These are phyloP conservation scores for Odontomachus brunneus DNA, from an alignment of 1,140 invertebrate genomes.

Conservation along the genomic window DNA sequence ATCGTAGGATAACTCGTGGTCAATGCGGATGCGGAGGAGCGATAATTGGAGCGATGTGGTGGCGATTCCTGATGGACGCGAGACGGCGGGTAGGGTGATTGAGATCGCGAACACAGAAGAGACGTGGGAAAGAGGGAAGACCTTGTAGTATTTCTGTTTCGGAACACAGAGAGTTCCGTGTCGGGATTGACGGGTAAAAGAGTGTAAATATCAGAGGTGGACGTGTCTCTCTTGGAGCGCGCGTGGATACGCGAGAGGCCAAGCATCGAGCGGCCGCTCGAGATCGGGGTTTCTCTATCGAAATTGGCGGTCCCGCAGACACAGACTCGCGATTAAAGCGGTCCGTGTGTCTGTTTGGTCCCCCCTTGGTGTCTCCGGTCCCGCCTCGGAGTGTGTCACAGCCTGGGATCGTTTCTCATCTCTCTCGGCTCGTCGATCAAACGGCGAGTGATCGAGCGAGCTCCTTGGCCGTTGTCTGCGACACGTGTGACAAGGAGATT, in stretches of 20 bases:
- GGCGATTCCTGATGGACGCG: slow-evolving; percentile 3
- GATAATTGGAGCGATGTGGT: slow-evolving; percentile 7
- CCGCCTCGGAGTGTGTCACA: too few species aligned
- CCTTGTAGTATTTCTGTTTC: background rate
- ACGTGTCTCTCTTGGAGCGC: background rate
- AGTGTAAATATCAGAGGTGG: background rate
- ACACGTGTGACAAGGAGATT: slow-evolving; percentile 36
- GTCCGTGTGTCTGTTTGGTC: background rate
- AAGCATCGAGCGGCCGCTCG: slow-evolving; percentile 4
- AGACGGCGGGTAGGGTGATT: background rate
- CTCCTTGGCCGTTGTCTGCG: slow-evolving; percentile 30
- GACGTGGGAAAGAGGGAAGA: background rate
- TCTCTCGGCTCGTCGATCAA: slow-evolving; percentile 48
- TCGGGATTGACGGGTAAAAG: slow-evolving; percentile 13
- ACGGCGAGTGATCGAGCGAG: slow-evolving; percentile 28
- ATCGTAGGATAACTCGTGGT: background rate
- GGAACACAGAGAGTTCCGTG: background rate
- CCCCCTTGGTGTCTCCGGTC: too few species aligned
- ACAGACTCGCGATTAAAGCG: slow-evolving; percentile 2
- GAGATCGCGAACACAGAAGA: slow-evolving; percentile 4
- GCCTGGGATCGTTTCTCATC: slow-evolving; percentile 40
- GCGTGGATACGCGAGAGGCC: background rate
- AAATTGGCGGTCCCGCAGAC: background rate
- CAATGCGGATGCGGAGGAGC: background rate
- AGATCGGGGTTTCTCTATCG: slow-evolving; percentile 5